A percentile compares a stretch with the other conserved stretches of the same genome.
These are phyloP conservation scores for Epistrophe grossulariae DNA, from an alignment of 2,888 invertebrate species.

Conservation along the genomic window DNA sequence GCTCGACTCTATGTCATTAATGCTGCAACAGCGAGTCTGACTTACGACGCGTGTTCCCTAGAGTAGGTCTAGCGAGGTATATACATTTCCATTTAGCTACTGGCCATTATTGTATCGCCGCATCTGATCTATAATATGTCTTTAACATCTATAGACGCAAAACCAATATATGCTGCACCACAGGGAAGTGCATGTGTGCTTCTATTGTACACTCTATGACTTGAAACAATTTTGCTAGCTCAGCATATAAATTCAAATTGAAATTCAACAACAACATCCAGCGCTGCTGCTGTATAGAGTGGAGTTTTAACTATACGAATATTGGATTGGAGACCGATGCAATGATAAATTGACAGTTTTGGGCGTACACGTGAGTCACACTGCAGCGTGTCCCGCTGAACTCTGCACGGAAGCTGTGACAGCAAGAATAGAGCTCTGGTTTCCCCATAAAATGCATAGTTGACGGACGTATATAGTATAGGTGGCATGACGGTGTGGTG, in stretches of 20 bases:
- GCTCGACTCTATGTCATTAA: conserved; percentile 35
- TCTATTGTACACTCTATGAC: conserved; percentile 6
- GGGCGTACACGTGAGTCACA: conserved; percentile 68
- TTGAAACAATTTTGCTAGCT: conserved; percentile 33
- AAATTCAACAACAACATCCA: conserved; percentile 48
- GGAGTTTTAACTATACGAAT: conserved; percentile 2
- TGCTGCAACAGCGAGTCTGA: conserved; percentile 53
- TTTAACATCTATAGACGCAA: conserved; percentile 45
- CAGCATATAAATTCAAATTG: conserved; percentile 54
- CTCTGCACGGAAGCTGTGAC: conserved; percentile 66
- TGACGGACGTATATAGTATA: too few species aligned
- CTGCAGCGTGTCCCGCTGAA: conserved; percentile 36
- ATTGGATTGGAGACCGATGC: conserved; percentile 28
- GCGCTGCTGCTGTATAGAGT: background rate
- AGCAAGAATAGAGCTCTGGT: conserved; percentile 49
- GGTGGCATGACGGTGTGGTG: background rate
- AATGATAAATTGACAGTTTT: conserved; percentile 66
- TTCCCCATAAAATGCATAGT: conserved; percentile 33
- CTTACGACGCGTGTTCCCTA: conserved; percentile 67
- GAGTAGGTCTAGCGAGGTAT: background rate
- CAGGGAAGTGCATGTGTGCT: conserved; percentile 40
- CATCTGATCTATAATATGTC: conserved; percentile 31
- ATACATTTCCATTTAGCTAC: conserved; percentile 62
- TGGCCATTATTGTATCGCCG: conserved; percentile 52
- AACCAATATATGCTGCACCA: conserved; percentile 36